Percentiles rank a stretch among this genome's conserved stretches.
These are phyloP conservation scores for Pachypsylla venusta DNA, from an alignment of 1,140 invertebrate genomes.

Conservation along the genomic window DNA sequence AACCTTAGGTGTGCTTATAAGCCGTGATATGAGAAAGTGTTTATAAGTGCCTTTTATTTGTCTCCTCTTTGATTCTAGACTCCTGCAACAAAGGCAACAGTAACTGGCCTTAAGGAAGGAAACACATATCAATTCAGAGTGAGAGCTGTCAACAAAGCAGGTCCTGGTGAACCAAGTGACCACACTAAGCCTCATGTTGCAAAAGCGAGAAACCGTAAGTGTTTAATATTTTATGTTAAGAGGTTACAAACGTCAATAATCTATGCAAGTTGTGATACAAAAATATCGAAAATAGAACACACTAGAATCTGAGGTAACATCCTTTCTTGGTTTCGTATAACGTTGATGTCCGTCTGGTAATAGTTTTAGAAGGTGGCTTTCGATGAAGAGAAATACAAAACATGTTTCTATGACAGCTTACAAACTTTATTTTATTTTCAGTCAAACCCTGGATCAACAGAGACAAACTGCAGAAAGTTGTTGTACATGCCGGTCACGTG, in stretches of 20 bases:
- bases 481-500: slow-evolving; percentile 75
- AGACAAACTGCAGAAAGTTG: slow-evolving; percentile 76
- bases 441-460: slow-evolving; percentile 83
- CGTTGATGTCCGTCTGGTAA: too few species aligned
- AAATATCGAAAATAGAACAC: too few species aligned
- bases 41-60: slow-evolving; percentile 3
- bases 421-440: slow-evolving; percentile 31
- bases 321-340: too few species aligned
- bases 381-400: too few species aligned
- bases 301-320: too few species aligned
- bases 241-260: too few species aligned
- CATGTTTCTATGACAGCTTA: too few species aligned
- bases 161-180: slow-evolving; percentile 76
- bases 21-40: slow-evolving; percentile 4
- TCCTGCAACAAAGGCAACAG: slow-evolving; percentile 62
- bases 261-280: too few species aligned
- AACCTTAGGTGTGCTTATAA: not conserved
- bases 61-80: slow-evolving; percentile 34
- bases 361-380: too few species aligned
- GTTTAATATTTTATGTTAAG: too few species aligned
- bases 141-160: slow-evolving; percentile 84
- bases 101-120: slow-evolving; percentile 77
- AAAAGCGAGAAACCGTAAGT: slow-evolving; percentile 77
- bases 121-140: slow-evolving; percentile 88
- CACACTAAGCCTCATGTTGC: slow-evolving; percentile 72